Percentiles rank a stretch among this genome's conserved stretches.
These are phyloP conservation scores for Cygnus buccinator DNA, from an alignment of 2,113 vertebrate genomes.

Conservation along the genomic window DNA sequence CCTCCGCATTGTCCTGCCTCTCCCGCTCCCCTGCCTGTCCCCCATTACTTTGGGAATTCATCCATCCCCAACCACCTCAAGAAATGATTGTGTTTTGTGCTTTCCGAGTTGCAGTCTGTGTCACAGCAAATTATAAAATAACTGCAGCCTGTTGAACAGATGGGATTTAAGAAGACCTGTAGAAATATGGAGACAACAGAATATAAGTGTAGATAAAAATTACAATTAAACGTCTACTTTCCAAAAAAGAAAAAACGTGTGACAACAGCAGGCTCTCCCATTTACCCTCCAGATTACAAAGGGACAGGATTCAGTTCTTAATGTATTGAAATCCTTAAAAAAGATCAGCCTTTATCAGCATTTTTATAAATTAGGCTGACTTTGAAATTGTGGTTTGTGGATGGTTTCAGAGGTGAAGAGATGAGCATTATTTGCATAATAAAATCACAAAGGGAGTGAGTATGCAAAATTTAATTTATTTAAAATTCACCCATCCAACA, in stretches of 20 bases:
- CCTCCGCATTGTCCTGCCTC: not conserved
- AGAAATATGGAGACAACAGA: constrained; percentile 4
- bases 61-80: not conserved
- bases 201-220: constrained; percentile 12
- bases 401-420: constrained; percentile 68
- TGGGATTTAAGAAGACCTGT: not conserved
- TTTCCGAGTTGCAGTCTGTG: not conserved
- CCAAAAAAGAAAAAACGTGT: not conserved
- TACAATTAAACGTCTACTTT: constrained; percentile 15
- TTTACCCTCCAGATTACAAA: constrained; percentile 27
- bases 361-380: constrained; percentile 60
- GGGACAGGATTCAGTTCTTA: constrained; percentile 30
- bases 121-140: constrained; percentile 32
- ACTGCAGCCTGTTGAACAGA: not conserved
- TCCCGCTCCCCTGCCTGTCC: not conserved
- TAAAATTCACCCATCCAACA: constrained; percentile 64
- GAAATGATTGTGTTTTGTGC: not conserved
- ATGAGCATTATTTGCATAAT: constrained; percentile 71
- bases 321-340: constrained; percentile 42
- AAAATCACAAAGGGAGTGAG: constrained; percentile 67
- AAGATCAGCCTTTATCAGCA: constrained; percentile 53
- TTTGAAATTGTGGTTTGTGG: constrained; percentile 40
- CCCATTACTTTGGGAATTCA: not conserved
- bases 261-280: not conserved
- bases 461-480: constrained; percentile 70